Evolutionary conservation across 1,140 invertebrate species (phyloP).

Genomic region (Drosophila bocki): DNA sequence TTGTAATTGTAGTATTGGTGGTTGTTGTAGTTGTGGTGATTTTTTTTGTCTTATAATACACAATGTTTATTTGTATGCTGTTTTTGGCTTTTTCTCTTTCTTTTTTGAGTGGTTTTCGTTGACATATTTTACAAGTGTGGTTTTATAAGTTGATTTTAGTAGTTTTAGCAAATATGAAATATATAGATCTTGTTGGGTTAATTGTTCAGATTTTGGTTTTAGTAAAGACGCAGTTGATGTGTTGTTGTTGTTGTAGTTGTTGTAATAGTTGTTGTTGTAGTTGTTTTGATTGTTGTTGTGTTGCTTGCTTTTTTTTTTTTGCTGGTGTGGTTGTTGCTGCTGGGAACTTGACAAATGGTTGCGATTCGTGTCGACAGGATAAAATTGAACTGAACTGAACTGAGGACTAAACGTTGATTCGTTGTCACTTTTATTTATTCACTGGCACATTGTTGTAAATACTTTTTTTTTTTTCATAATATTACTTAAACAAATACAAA

Average conservation of each 20-base stretch:
- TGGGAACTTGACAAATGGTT: slow-evolving; percentile 54
- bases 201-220: slow-evolving; percentile 35
- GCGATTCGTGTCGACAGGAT: slow-evolving; percentile 37
- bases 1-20: slow-evolving; percentile 28
- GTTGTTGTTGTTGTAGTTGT: slow-evolving; percentile 42
- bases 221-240: slow-evolving; percentile 49
- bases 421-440: slow-evolving; percentile 26
- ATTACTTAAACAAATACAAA: slow-evolving; percentile 13
- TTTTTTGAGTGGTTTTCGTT: slow-evolving; percentile 11
- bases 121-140: slow-evolving; percentile 43
- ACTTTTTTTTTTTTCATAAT: not conserved
- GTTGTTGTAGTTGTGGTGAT: slow-evolving; percentile 49
- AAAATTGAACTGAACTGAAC: slow-evolving; percentile 42
- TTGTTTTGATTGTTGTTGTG: slow-evolving; percentile 60
- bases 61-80: slow-evolving; percentile 48
- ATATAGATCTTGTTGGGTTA: slow-evolving; percentile 52
- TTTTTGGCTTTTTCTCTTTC: slow-evolving; percentile 13
- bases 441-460: slow-evolving; percentile 26
- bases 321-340: slow-evolving; percentile 57
- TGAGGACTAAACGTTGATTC: slow-evolving; percentile 19
- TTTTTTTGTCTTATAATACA: slow-evolving; percentile 66
- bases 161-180: slow-evolving; percentile 38
- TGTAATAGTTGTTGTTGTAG: slow-evolving; percentile 54
- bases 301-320: slow-evolving; percentile 38
- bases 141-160: slow-evolving; percentile 36